phyloP scores from a whole-genome alignment of 1,140 invertebrate species.

The Lepidurus couesii region DNA sequence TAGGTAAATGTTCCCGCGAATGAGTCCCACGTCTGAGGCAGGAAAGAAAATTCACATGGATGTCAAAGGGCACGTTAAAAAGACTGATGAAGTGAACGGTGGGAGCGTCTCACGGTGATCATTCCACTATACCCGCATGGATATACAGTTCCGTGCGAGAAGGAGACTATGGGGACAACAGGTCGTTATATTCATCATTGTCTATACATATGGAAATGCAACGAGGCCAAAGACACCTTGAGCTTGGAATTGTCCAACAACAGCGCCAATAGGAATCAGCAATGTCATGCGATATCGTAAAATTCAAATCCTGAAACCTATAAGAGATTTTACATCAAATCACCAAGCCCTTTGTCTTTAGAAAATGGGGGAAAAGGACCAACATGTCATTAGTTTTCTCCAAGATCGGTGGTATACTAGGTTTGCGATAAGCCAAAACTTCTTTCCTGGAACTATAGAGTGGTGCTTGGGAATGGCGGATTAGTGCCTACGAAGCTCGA shows the following conservation, averaged over 20 bases:
- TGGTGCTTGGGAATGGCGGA: not conserved
- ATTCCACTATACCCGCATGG: not conserved
- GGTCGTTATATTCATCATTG: not conserved
- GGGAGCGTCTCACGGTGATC: slow-evolving; percentile 20
- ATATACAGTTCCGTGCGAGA: not conserved
- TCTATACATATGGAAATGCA: not conserved
- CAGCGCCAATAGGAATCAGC: not conserved
- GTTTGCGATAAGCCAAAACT: no score
- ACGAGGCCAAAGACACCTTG: not conserved
- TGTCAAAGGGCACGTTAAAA: slow-evolving; percentile 16
- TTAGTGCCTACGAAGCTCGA: not conserved
- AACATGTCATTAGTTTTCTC: no score
- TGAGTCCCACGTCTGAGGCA: not conserved
- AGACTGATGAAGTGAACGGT: slow-evolving; percentile 21
- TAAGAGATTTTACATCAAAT: no score
- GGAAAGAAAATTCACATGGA: not conserved
- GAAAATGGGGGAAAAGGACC: no score
- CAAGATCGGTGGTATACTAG: no score
- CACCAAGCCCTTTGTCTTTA: no score
- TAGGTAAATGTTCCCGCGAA: not conserved
- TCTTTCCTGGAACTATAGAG: no score
- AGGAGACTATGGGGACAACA: not conserved
- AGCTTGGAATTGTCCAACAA: not conserved
- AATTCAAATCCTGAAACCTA: not conserved
- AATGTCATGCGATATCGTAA: not conserved